A percentile compares a stretch with the other conserved stretches of the same genome.
Evolutionary conservation across 2,113 vertebrate genomes (phyloP).

Genomic region (Kryptolebias marmoratus): DNA sequence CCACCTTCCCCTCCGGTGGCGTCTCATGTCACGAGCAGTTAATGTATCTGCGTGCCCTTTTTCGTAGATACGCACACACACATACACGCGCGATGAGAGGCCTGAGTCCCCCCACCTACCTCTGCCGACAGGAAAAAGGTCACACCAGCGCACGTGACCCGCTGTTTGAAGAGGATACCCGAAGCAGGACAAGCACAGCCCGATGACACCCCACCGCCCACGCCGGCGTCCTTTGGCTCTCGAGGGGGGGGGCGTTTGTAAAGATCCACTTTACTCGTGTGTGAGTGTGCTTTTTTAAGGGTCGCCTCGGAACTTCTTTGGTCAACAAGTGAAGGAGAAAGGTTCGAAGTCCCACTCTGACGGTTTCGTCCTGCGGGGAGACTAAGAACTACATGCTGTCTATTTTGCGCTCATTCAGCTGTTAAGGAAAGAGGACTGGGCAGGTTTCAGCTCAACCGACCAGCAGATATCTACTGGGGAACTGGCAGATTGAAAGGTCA

Average conservation of each 20-base stretch:
- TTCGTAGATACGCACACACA: slow-evolving; percentile 66
- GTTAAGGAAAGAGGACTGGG: slow-evolving; percentile 21
- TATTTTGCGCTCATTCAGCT: slow-evolving; percentile 16
- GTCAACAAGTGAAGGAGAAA: slow-evolving; percentile 55
- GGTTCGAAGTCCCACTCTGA: slow-evolving; percentile 25
- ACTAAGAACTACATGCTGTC: neutral
- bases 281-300: neutral
- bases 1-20: slow-evolving; percentile 53
- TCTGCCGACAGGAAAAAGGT: slow-evolving; percentile 70
- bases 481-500: slow-evolving; percentile 43
- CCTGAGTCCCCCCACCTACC: slow-evolving; percentile 47
- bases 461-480: slow-evolving; percentile 26
- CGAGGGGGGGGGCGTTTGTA: slow-evolving; percentile 33
- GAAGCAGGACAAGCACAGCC: slow-evolving; percentile 62
- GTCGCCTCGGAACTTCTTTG: slow-evolving; percentile 23
- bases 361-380: neutral
- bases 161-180: slow-evolving; percentile 67
- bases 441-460: slow-evolving; percentile 46
- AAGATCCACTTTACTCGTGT: slow-evolving; percentile 66
- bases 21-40: slow-evolving; percentile 73
- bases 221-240: slow-evolving; percentile 51
- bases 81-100: slow-evolving; percentile 34
- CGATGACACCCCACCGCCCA: slow-evolving; percentile 59
- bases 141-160: slow-evolving; percentile 66
- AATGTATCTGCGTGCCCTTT: slow-evolving; percentile 75